Conservation (phyloP, 2,797 vertebrate genomes). For the Anas bernieri region DNA sequence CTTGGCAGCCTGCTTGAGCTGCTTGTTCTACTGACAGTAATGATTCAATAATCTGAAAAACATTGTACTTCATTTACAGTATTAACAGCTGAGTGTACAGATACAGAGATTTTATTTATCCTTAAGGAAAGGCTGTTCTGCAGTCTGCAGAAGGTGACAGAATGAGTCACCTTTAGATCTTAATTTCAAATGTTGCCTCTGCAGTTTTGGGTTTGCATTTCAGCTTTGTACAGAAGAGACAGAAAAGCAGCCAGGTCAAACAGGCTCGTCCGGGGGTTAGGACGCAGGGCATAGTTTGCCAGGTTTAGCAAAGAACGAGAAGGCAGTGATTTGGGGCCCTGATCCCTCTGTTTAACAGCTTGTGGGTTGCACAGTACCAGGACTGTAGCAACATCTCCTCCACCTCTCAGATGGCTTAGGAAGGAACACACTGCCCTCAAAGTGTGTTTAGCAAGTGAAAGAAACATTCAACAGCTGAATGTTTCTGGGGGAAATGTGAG, state of each 20-base stretch:
- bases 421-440: not conserved
- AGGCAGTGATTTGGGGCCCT: accelerated
- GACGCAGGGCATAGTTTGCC: not conserved
- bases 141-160: not conserved
- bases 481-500: accelerated
- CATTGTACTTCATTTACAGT: not conserved
- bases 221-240: not conserved
- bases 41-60: conserved; percentile 33
- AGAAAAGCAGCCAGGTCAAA: not conserved
- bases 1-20: conserved; percentile 16
- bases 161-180: not conserved
- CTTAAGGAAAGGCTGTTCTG: not conserved
- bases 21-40: conserved; percentile 19
- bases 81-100: conserved; percentile 32
- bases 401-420: not conserved
- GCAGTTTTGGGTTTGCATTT: not conserved
- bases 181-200: not conserved
- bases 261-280: not conserved
- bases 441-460: not conserved
- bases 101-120: not conserved
- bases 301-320: not conserved
- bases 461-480: too few species aligned
- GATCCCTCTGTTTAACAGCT: not conserved
- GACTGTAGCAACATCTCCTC: not conserved
- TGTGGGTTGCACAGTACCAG: accelerated